Percentiles rank a stretch among this genome's conserved stretches.
Evolutionary conservation across 2,113 vertebrate genomes (phyloP).

Genomic region (Rhineura floridana): DNA sequence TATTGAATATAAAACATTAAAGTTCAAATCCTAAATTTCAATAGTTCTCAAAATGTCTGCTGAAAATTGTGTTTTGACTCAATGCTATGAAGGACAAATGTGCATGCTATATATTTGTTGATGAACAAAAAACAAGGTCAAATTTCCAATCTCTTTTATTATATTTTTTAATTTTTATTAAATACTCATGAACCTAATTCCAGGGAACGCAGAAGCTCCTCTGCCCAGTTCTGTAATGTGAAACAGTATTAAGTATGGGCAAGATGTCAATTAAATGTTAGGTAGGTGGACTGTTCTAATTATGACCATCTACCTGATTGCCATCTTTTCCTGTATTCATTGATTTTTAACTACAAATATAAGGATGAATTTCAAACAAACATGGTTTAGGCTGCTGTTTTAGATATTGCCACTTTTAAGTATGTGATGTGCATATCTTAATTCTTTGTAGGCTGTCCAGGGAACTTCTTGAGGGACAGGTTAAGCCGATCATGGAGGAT

Average conservation of each 20-base stretch:
- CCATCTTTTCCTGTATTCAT: background rate
- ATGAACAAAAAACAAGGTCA: background rate
- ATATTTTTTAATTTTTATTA: too few relatives aligned
- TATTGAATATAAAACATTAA: background rate
- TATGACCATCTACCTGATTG: background rate
- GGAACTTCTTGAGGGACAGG: background rate
- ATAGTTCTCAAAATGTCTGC: background rate
- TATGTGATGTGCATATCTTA: background rate
- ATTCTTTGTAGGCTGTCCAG: background rate
- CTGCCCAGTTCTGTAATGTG: background rate
- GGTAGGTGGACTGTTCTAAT: too few relatives aligned
- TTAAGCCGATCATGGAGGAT: too few relatives aligned
- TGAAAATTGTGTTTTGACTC: background rate
- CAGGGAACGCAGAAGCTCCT: background rate
- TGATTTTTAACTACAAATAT: too few relatives aligned
- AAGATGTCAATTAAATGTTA: background rate
- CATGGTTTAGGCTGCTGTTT: background rate
- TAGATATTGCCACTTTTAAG: background rate
- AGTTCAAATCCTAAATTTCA: background rate
- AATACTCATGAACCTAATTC: background rate
- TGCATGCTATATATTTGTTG: background rate
- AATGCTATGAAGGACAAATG: background rate
- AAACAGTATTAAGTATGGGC: background rate
- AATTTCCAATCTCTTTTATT: background rate
- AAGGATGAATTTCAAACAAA: background rate